Evolutionary conservation across 2,888 invertebrate species (phyloP), one percentile per base, ranked within the genome.

Genomic region (Chloroclysta siterata): DNA sequence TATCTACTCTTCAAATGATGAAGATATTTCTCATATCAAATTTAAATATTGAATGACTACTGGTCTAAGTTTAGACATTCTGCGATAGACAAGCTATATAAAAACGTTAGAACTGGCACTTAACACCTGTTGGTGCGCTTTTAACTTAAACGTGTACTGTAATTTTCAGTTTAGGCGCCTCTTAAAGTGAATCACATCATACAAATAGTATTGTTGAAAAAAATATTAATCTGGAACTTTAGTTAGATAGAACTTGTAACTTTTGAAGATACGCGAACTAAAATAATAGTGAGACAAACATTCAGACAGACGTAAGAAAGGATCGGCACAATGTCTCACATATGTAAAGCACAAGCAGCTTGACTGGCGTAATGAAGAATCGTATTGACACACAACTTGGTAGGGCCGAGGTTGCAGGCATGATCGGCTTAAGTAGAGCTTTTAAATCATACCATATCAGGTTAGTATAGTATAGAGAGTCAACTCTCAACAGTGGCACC

Each of bases 401-500:
- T 11, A 48, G 33, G n/a, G 29, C 29, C 5, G 33, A 50, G 33
- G 29, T 50, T 29, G n/a, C 5, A 15, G 15, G 15, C 51, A 33
- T 36, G 7, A 39, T 47, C 41, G 17, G 52, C 41, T 41, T 53
- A 41, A 13, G 15, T 28, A 39, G 51, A 36, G 59, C 39, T 14
- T 47, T 54, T 70, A 64, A 66, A 65, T 63, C 65, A 67, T 47
- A 29, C 55, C 44, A 52, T 64, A 51, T 65, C 36, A 66, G 29
- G 48, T 29, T 33, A 33, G 33, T 33, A 33, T 56, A 22, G 59
- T 58, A 65, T 66, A 60, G 52, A 55, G 60, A 70, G 66, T 60
- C 60, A 47, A 59, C 62, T 65, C 53, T 66, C 65, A 56, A 39
- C 52, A 53, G 54, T 60, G 42, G 52, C 41, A 33, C 36, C 33